Percentiles rank a stretch among this genome's conserved stretches.
Conservation (phyloP, 2,113 vertebrate genomes). For the Eonycteris spelaea region DNA sequence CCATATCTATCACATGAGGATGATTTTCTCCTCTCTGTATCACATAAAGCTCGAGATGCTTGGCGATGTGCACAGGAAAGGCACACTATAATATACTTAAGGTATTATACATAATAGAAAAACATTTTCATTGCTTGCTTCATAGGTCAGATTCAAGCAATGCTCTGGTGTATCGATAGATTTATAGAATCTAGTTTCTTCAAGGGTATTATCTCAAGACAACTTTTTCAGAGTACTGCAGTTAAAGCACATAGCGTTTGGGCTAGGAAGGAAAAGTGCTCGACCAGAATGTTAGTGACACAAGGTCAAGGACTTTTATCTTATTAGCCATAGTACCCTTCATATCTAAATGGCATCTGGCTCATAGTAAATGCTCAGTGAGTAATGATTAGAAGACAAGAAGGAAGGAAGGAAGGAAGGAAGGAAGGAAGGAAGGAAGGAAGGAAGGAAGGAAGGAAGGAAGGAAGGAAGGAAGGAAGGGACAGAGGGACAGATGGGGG, state of each 20-base stretch:
- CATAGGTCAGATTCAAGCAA: slow-evolving; percentile 23
- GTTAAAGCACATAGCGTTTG: background rate
- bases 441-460: background rate
- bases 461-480: background rate
- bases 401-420: background rate
- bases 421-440: background rate
- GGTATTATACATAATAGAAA: slow-evolving; percentile 39
- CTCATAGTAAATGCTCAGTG: background rate
- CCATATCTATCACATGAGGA: background rate
- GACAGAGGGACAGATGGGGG: background rate
- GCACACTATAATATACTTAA: slow-evolving; percentile 2
- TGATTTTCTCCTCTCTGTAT: slow-evolving; percentile 25
- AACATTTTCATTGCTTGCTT: slow-evolving; percentile 39
- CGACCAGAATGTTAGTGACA: background rate
- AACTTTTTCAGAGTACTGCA: background rate
- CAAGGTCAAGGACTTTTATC: background rate
- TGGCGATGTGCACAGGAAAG: background rate
- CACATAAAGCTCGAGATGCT: slow-evolving; percentile 39
- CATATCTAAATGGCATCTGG: background rate
- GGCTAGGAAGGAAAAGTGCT: background rate
- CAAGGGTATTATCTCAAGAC: background rate
- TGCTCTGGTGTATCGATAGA: background rate
- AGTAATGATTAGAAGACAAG: background rate
- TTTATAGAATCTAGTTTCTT: slow-evolving; percentile 7
- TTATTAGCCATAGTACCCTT: background rate